Percentiles rank a stretch among this genome's conserved stretches.
These are phyloP conservation scores for Dryobota labecula DNA, from an alignment of 2,888 invertebrate genomes.

Conservation along the genomic window DNA sequence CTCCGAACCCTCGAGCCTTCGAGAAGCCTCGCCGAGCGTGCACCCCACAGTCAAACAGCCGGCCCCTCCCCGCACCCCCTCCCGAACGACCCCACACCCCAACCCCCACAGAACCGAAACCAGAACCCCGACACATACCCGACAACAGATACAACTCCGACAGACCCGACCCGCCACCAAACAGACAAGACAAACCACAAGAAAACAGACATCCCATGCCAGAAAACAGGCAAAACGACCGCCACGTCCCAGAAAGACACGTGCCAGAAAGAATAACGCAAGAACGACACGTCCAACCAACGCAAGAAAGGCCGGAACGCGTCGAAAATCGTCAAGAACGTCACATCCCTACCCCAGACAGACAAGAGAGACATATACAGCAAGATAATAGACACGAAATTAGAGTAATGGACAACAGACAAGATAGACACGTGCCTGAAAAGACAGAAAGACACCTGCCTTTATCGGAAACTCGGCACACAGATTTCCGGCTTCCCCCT, in stretches of 20 bases:
- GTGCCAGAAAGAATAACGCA: conserved; percentile 53
- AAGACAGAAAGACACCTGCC: conserved; percentile 60
- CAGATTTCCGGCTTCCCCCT: conserved; percentile 68
- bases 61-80: conserved; percentile 86
- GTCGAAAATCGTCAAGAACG: conserved; percentile 65
- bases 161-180: conserved; percentile 60
- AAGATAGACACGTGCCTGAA: conserved; percentile 40
- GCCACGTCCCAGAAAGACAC: conserved; percentile 60
- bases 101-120: conserved; percentile 65
- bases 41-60: conserved; percentile 86
- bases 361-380: conserved; percentile 53
- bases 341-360: conserved; percentile 58
- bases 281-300: conserved; percentile 57
- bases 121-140: conserved; percentile 46
- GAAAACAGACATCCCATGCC: conserved; percentile 47
- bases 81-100: conserved; percentile 74
- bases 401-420: conserved; percentile 55
- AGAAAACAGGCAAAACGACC: conserved; percentile 44
- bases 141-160: conserved; percentile 59
- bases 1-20: conserved; percentile 87
- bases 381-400: conserved; percentile 44
- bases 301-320: conserved; percentile 47
- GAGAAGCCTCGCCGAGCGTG: conserved; percentile 86
- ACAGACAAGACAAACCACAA: conserved; percentile 58
- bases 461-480: conserved; percentile 65